Evolutionary conservation across 2,888 invertebrate genomes (phyloP), one percentile per base, ranked within the genome.

Genomic region (Empis livida): DNA sequence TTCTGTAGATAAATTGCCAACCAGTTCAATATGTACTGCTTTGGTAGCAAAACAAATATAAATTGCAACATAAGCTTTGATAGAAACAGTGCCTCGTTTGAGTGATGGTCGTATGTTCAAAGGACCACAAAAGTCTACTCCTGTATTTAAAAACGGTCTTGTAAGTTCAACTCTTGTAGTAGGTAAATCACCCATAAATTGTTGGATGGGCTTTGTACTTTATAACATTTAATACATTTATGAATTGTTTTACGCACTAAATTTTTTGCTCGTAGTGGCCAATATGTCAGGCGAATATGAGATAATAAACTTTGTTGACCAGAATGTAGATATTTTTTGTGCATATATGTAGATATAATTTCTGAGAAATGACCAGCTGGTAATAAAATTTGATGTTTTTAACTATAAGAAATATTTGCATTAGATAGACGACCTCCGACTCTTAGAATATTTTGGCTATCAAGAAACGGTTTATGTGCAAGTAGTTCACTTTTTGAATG

Each of bases 231-330:
- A 3, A 55, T 38, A 42, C 55, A 57, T 32, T 45, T 17, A n/a
- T 47, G 45, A 15, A 54, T 46, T 32, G 53, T 32, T 35, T 37
- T 51, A 23, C 48, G 46, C 2, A 52, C 48, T 14, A 51, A 40
- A 30, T 40, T 53, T 41, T 51, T 49, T n/a, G 49, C 55, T 9
- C 54, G 46, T 11, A 58, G 48, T 9, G 53, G 53, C 57, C 57
- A 59, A 49, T 53, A 58, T 43, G 47, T 45, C 43, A 52, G 47
- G 14, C 55, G 17, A 17, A 42, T 14, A 53, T 42, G 44, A 9
- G 47, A 45, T n/a, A 51, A 20, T 31, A 51, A 10, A 11, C 42
- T 43, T 41, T 51, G 51, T 15, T 45, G 42, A 11, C 49, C 50
- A 11, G 44, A 35, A 27, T 54, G 49, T 20, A 43, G 14, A 44